phyloP scores from a whole-genome alignment of 1,140 invertebrate genomes.

The Drosophila mayri region DNA sequence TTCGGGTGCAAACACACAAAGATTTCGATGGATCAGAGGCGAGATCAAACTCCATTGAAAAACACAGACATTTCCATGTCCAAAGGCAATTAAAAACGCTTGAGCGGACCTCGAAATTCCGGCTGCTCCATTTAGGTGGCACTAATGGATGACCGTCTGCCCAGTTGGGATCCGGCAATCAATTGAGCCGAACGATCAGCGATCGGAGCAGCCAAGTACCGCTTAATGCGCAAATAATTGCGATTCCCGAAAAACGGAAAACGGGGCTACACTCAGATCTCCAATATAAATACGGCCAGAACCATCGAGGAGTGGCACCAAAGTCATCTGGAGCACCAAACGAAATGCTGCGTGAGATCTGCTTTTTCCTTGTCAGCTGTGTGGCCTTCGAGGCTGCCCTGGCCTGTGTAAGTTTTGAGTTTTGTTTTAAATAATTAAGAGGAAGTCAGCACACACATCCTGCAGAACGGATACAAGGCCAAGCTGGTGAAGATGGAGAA shows the following conservation, averaged over 20 bases:
- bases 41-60: conserved; percentile 33
- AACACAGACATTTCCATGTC: conserved; percentile 25
- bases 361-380: conserved; percentile 49
- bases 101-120: neutral
- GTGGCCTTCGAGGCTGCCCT: conserved; percentile 50
- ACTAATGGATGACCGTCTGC: conserved; percentile 46
- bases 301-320: conserved; percentile 7
- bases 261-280: conserved; percentile 15
- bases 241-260: conserved; percentile 19
- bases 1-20: conserved; percentile 37
- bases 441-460: neutral
- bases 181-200: conserved; percentile 81
- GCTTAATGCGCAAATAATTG: conserved; percentile 78
- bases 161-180: conserved; percentile 49
- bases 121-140: conserved; percentile 27
- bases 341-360: conserved; percentile 54
- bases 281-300: conserved; percentile 57
- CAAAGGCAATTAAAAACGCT: conserved; percentile 53
- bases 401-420: conserved; percentile 70
- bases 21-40: conserved; percentile 1
- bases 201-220: conserved; percentile 59
- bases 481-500: conserved; percentile 78
- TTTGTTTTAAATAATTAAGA: neutral
- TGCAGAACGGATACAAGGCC: conserved; percentile 80
- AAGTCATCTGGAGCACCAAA: conserved; percentile 4